These are phyloP conservation scores for Clarias pachynema DNA, from an alignment of 2,797 vertebrate genomes.

Conservation along the genomic window DNA sequence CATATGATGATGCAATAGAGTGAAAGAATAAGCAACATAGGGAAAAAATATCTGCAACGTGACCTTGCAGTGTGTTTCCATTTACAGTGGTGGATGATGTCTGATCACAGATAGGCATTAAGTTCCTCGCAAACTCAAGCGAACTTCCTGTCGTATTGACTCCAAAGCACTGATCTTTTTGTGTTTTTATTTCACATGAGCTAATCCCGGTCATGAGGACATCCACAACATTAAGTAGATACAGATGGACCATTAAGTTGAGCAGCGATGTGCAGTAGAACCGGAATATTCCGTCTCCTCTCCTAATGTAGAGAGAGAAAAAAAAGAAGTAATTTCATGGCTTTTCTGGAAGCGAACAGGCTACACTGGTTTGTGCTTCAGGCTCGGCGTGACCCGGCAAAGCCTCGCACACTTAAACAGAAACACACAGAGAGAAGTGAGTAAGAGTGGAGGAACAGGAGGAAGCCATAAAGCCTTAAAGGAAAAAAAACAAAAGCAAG, in stretches of 20 bases:
- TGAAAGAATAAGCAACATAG: neutral
- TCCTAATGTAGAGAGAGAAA: neutral
- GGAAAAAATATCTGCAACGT: neutral
- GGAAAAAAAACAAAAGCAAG: neutral
- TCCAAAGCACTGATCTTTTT: neutral
- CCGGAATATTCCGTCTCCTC: neutral
- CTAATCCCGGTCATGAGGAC: neutral
- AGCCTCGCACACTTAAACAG: constrained; percentile 12
- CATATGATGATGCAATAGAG: neutral
- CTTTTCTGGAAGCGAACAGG: constrained; percentile 13
- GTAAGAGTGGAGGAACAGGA: neutral
- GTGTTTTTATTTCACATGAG: neutral
- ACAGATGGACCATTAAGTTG: neutral
- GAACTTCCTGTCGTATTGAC: neutral
- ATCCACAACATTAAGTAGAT: neutral
- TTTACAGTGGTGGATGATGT: neutral
- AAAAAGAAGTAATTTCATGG: constrained; percentile 19
- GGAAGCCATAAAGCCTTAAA: neutral
- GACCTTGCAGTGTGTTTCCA: neutral
- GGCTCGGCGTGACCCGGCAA: constrained; percentile 24
- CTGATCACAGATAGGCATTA: neutral
- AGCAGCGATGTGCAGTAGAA: no score
- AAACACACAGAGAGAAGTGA: neutral
- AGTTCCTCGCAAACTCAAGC: neutral
- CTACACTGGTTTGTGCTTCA: constrained; percentile 33